Conservation (phyloP, 1,140 invertebrate species). For the Leptinotarsa texana region DNA sequence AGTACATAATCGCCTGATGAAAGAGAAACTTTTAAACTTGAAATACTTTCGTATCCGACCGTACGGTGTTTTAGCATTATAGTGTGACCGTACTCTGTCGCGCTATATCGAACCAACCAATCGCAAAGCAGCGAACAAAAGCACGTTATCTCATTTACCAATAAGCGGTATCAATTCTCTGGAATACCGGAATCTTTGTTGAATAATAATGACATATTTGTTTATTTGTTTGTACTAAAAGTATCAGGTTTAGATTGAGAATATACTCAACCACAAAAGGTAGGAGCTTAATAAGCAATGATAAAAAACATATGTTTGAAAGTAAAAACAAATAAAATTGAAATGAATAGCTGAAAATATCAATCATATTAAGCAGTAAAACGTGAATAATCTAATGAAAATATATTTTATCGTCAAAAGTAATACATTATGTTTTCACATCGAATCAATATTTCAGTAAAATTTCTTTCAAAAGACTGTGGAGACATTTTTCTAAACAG, state of each 20-base stretch:
- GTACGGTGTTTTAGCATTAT: no score
- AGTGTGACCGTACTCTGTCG: not conserved
- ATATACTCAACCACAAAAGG: not conserved
- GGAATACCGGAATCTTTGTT: not conserved
- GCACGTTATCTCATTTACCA: constrained; percentile 2
- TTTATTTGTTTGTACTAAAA: not conserved
- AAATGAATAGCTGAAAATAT: no score
- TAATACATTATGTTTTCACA: no score
- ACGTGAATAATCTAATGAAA: no score
- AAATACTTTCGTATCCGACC: not conserved
- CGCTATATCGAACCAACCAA: not conserved
- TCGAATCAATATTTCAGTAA: no score
- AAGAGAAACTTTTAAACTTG: not conserved
- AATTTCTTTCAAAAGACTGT: no score
- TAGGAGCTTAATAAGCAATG: not conserved
- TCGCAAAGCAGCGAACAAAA: not conserved
- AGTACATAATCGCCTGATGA: not conserved
- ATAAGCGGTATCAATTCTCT: not conserved
- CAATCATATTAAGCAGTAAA: no score
- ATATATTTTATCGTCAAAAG: no score
- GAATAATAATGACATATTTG: not conserved
- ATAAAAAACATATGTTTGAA: no score
- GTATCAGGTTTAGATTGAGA: no score
- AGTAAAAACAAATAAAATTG: no score
- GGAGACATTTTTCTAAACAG: no score